A percentile compares a stretch with the other conserved stretches of the same genome.
Conservation (phyloP, 2,797 vertebrate genomes). For the Cossypha caffra region DNA sequence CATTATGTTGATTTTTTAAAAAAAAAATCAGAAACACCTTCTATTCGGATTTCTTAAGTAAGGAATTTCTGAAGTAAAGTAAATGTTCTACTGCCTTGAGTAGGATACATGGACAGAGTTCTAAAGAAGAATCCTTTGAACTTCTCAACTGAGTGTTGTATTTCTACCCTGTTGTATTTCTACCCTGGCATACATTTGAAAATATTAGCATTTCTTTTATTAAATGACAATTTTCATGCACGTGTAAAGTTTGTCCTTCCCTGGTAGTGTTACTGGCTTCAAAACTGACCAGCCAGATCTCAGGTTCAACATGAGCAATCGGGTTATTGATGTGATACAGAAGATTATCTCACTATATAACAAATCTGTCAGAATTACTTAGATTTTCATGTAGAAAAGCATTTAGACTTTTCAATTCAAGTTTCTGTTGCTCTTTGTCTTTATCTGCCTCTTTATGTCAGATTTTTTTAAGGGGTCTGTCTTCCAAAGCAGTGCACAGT, state of each 20-base stretch:
- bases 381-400: not conserved
- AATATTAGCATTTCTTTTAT: not conserved
- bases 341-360: not conserved
- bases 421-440: not conserved
- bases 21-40: fast-evolving
- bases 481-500: not conserved
- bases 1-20: not conserved
- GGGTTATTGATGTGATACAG: not conserved
- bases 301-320: not conserved
- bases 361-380: not conserved
- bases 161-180: not conserved
- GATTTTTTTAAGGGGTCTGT: not conserved
- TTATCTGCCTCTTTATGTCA: not conserved
- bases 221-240: not conserved
- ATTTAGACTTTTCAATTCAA: not conserved
- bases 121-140: not conserved
- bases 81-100: not conserved
- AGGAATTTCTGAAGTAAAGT: not conserved
- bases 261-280: not conserved
- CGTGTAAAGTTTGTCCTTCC: not conserved
- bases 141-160: not conserved
- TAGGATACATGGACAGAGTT: not conserved
- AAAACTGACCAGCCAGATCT: not conserved
- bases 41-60: not conserved
- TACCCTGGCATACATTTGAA: not conserved